A percentile compares a stretch with the other conserved stretches of the same genome.
Evolutionary conservation across 2,113 vertebrate genomes (phyloP).

Genomic region (Mobula hypostoma): DNA sequence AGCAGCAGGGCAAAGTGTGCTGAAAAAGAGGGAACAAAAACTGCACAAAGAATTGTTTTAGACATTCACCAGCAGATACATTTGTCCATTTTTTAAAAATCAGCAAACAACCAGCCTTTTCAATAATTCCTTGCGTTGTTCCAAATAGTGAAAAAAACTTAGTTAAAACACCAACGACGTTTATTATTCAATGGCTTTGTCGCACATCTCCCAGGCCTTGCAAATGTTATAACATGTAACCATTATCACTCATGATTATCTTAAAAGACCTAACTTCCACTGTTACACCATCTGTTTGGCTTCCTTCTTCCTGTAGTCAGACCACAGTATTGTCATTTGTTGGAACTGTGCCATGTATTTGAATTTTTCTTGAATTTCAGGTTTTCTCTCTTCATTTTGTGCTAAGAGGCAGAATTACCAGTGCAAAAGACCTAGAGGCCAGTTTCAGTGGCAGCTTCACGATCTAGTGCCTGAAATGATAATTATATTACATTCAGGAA

Average conservation of each 20-base stretch:
- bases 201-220: neutral
- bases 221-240: slow-evolving; percentile 1
- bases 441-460: neutral
- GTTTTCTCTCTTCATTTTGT: neutral
- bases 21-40: neutral
- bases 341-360: slow-evolving; percentile 5
- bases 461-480: neutral
- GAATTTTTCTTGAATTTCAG: neutral
- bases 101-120: neutral
- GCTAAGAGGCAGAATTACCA: neutral
- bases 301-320: slow-evolving; percentile 16
- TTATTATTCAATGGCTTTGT: neutral
- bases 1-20: neutral
- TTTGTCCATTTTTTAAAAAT: neutral
- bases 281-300: slow-evolving; percentile 18
- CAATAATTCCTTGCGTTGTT: neutral
- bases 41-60: neutral
- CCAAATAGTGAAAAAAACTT: neutral
- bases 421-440: neutral
- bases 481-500: neutral
- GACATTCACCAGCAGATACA: neutral
- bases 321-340: neutral
- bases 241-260: slow-evolving; percentile 14
- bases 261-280: slow-evolving; percentile 33
- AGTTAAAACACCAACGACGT: neutral